Conservation (phyloP, 2,113 vertebrate genomes). For the Cynoglossus semilaevis region DNA sequence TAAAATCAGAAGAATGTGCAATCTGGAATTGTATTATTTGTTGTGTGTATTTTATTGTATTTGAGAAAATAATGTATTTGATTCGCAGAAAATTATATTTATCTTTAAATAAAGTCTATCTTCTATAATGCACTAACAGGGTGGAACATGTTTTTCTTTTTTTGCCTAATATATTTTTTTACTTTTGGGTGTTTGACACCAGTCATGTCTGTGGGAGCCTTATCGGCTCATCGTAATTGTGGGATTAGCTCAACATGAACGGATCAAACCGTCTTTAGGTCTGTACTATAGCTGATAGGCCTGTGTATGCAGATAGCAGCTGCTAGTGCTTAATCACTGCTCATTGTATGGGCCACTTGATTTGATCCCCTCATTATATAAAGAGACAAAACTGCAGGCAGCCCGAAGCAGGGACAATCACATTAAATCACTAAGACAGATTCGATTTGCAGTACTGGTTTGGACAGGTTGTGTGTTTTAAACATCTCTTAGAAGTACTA, state of each 20-base stretch:
- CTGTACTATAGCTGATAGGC: too few species aligned
- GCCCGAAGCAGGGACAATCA: conserved; percentile 1
- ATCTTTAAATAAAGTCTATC: conserved; percentile 62
- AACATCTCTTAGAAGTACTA: too few species aligned
- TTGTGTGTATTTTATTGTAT: conserved; percentile 42
- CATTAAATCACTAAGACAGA: conserved; percentile 18
- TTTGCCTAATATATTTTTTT: background rate
- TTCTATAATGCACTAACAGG: conserved; percentile 10
- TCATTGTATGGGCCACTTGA: conserved; percentile 29
- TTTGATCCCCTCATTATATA: conserved; percentile 21
- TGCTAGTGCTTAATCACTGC: conserved; percentile 2
- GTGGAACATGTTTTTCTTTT: background rate
- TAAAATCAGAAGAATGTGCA: conserved; percentile 26
- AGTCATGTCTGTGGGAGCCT: too few species aligned
- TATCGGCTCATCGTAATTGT: conserved; percentile 29
- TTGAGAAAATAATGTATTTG: conserved; percentile 42
- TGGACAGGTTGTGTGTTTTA: too few species aligned
- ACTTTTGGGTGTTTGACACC: background rate
- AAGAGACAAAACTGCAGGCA: background rate
- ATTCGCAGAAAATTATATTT: conserved; percentile 62
- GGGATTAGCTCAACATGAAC: conserved; percentile 36
- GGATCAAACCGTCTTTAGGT: conserved; percentile 3
- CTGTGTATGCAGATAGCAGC: too few species aligned
- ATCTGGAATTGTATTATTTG: conserved; percentile 40
- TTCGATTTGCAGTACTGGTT: too few species aligned